A percentile compares a stretch with the other conserved stretches of the same genome.
phyloP scores from a whole-genome alignment of 2,797 vertebrate species.

The Hafferia zeledoni region DNA sequence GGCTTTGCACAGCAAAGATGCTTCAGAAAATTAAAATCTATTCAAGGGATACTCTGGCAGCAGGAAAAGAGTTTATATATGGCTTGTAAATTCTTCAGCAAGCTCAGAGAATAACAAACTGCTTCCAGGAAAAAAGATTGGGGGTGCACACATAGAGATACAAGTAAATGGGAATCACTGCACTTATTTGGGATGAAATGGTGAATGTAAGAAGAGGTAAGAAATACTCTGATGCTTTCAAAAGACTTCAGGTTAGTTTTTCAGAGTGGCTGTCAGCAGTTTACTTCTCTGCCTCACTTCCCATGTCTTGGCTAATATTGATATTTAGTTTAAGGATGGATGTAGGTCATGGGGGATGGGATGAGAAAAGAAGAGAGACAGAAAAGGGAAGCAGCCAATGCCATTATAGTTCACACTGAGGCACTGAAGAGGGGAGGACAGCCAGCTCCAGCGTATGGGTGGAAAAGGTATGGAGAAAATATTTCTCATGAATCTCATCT shows the following conservation, averaged over 20 bases:
- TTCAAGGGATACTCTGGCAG: conserved; percentile 19
- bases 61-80: background rate
- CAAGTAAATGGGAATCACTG: background rate
- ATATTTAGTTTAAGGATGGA: background rate
- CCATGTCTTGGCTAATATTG: background rate
- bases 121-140: background rate
- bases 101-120: background rate
- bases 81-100: conserved; percentile 9
- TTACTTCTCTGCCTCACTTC: background rate
- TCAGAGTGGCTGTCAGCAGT: background rate
- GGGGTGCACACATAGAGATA: background rate
- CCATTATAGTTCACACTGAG: background rate
- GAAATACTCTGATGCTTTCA: background rate
- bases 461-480: background rate
- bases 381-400: background rate
- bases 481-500: background rate
- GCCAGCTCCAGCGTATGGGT: background rate
- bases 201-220: background rate
- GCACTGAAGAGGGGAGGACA: background rate
- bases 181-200: background rate
- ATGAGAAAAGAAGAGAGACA: background rate
- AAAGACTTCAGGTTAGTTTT: background rate
- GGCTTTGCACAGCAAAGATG: background rate
- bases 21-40: conserved; percentile 29
- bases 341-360: background rate